A percentile compares a stretch with the other conserved stretches of the same genome.
Conservation (phyloP, 1,140 invertebrate genomes). For the Euwallacea fornicatus region DNA sequence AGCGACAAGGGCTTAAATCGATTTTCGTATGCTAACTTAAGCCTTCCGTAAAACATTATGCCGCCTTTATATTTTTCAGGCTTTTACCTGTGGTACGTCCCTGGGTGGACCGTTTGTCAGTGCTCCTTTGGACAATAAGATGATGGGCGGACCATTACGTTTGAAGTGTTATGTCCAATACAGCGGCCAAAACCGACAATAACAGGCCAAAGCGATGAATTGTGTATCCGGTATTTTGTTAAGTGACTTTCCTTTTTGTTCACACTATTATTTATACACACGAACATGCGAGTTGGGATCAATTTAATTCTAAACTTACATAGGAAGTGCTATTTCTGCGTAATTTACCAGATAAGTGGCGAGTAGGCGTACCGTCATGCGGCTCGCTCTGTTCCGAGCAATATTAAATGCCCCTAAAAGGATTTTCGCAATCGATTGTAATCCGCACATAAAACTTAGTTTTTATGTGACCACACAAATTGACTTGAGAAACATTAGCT, state of each 20-base stretch:
- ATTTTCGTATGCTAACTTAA: too few species aligned
- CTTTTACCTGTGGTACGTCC: neutral
- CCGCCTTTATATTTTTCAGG: too few species aligned
- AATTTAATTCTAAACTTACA: neutral
- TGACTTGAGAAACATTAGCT: too few species aligned
- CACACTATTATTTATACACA: too few species aligned
- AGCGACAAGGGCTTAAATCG: too few species aligned
- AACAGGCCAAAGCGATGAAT: conserved; percentile 16
- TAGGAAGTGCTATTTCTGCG: conserved; percentile 20
- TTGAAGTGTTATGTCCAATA: neutral
- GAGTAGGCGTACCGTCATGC: conserved; percentile 12
- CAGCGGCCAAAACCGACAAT: conserved; percentile 20
- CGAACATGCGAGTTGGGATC: too few species aligned
- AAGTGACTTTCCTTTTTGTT: conserved; percentile 6
- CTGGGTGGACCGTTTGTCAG: neutral
- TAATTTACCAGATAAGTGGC: conserved; percentile 22
- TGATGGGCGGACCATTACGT: conserved; percentile 8
- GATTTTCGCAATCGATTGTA: too few species aligned
- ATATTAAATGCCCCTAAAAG: too few species aligned
- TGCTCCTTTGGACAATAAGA: neutral
- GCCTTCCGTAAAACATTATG: too few species aligned
- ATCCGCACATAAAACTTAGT: too few species aligned
- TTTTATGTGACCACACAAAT: too few species aligned
- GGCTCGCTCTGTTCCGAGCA: too few species aligned
- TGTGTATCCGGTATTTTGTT: conserved; percentile 27